A percentile compares a stretch with the other conserved stretches of the same genome.
Conservation (phyloP, 1,140 invertebrate genomes). For the Drosophila pseudoobscura region DNA sequence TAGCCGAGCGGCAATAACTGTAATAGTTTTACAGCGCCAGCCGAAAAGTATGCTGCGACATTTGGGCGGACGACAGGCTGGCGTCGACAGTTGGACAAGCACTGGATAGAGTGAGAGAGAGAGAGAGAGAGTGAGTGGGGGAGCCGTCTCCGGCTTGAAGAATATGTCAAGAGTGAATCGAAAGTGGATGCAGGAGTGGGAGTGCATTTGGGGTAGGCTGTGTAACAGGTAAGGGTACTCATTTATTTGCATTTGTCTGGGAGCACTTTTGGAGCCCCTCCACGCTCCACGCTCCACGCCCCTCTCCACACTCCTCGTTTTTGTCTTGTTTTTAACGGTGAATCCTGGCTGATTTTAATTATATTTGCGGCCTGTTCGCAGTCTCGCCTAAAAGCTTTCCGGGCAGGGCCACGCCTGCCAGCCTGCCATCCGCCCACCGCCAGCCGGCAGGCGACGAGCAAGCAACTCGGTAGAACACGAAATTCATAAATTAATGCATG, state of each 20-base stretch:
- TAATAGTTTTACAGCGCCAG: conserved; percentile 73
- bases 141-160: too few species aligned
- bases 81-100: conserved; percentile 68
- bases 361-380: conserved; percentile 41
- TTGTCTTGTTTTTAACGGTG: conserved; percentile 5
- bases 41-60: conserved; percentile 74
- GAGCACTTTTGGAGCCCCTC: not conserved
- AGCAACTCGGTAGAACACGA: conserved; percentile 33
- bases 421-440: not conserved
- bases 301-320: too few species aligned
- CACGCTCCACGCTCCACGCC: not conserved
- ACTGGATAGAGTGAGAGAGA: conserved; percentile 7
- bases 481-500: conserved; percentile 81
- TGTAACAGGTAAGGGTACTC: too few species aligned
- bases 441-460: not conserved
- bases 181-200: too few species aligned
- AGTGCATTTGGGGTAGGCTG: too few species aligned
- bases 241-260: too few species aligned
- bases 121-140: not conserved
- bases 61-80: conserved; percentile 62
- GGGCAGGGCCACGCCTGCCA: conserved; percentile 32
- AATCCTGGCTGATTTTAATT: conserved; percentile 52
- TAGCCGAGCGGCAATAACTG: conserved; percentile 27
- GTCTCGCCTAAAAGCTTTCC: conserved; percentile 65
- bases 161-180: too few species aligned